These are phyloP conservation scores for Myrmecobius fasciatus DNA, from an alignment of 2,113 vertebrate genomes.

Conservation along the genomic window DNA sequence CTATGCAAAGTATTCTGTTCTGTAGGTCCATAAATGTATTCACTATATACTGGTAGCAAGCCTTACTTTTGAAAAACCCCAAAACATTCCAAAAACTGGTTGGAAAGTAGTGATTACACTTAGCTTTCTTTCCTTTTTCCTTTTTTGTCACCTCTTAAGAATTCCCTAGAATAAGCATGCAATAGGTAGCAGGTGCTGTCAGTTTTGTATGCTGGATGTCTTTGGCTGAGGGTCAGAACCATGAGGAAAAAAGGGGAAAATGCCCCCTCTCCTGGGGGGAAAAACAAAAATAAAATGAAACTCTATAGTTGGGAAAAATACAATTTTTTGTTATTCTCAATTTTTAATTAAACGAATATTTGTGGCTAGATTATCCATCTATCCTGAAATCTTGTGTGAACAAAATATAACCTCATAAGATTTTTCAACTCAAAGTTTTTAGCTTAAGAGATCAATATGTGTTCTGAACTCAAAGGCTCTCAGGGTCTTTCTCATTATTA, in stretches of 20 bases:
- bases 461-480: constrained; percentile 4
- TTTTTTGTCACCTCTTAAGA: constrained; percentile 10
- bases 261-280: not conserved
- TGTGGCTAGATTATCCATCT: not conserved
- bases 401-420: constrained; percentile 9
- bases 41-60: not conserved
- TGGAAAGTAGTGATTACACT: not conserved
- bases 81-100: not conserved
- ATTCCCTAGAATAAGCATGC: not conserved
- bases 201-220: not conserved
- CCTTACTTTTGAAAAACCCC: not conserved
- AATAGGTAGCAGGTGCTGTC: not conserved
- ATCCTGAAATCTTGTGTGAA: not conserved
- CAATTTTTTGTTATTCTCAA: not conserved
- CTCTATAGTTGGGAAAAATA: not conserved
- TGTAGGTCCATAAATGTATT: not conserved
- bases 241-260: not conserved
- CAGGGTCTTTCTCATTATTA: not conserved
- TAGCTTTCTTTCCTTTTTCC: not conserved
- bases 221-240: constrained; percentile 30
- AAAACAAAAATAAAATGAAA: not conserved
- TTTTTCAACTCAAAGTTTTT: not conserved
- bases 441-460: not conserved
- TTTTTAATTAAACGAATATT: not conserved
- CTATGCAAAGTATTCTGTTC: not conserved